Percentiles rank a stretch among this genome's conserved stretches.
phyloP scores from a whole-genome alignment of 1,140 invertebrate genomes.

The Saxidomus purpurata region DNA sequence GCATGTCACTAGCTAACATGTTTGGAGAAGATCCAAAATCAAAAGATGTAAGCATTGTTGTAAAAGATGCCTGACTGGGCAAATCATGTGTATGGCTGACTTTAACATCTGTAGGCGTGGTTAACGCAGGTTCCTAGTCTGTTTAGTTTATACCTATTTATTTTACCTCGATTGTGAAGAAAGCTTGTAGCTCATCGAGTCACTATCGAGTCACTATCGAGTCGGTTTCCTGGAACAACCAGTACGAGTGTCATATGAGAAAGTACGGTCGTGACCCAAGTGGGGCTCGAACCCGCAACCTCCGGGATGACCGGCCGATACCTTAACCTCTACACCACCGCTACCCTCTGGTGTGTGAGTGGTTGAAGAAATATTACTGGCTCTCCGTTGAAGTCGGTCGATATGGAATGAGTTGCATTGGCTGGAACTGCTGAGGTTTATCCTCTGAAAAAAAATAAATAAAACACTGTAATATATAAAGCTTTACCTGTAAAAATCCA shows the following conservation, averaged over 20 bases:
- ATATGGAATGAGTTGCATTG: slow-evolving; percentile 28
- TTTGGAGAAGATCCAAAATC: background rate
- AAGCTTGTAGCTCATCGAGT: too few species aligned
- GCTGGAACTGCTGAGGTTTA: background rate
- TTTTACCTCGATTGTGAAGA: too few species aligned
- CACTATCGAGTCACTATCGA: too few species aligned
- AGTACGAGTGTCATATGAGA: too few species aligned
- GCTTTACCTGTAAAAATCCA: too few species aligned
- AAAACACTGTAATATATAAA: too few species aligned
- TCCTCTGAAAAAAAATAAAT: slow-evolving; percentile 16
- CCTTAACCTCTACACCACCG: too few species aligned
- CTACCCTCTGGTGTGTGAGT: slow-evolving; percentile 36
- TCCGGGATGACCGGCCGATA: too few species aligned
- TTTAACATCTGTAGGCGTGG: background rate
- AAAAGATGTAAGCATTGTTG: slow-evolving; percentile 29
- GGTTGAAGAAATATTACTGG: slow-evolving; percentile 40
- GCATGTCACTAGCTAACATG: background rate
- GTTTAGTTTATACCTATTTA: too few species aligned
- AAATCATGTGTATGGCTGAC: slow-evolving; percentile 7
- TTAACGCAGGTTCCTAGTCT: background rate
- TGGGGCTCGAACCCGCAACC: too few species aligned
- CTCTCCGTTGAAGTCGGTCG: slow-evolving; percentile 10
- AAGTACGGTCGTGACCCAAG: too few species aligned
- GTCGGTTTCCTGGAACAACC: too few species aligned
- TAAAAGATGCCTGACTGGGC: slow-evolving; percentile 16